Conservation (phyloP, 2,888 invertebrate genomes). For the Tetragonula carbonaria region DNA sequence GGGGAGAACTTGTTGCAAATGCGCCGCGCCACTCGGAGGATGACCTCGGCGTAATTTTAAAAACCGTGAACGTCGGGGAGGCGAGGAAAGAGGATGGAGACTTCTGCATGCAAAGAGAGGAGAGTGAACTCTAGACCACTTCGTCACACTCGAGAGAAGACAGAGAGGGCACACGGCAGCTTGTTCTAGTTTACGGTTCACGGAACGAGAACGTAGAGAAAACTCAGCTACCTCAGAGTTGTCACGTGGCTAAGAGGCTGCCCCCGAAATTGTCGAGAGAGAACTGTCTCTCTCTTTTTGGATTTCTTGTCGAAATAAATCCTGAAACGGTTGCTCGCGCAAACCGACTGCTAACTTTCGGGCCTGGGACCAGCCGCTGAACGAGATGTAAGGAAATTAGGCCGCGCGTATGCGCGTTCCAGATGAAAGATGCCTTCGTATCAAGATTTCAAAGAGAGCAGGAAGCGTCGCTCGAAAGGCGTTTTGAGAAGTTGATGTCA, state of each 20-base stretch:
- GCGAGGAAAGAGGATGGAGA: conserved; percentile 42
- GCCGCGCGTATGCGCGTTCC: no score
- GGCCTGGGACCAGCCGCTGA: background rate
- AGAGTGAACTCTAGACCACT: conserved; percentile 73
- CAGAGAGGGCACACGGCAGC: conserved; percentile 70
- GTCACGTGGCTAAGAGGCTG: conserved; percentile 64
- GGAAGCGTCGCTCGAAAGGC: no score
- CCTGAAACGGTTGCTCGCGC: conserved; percentile 32
- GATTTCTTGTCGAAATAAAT: conserved; percentile 50
- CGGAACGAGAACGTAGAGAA: conserved; percentile 63
- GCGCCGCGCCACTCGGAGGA: background rate
- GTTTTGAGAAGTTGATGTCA: no score
- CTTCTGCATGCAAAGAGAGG: conserved; percentile 61
- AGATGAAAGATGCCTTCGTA: background rate
- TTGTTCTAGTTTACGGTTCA: conserved; percentile 79
- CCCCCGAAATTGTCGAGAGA: conserved; percentile 61
- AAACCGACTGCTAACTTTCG: background rate
- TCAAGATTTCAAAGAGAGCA: background rate
- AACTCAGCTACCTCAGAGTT: conserved; percentile 53
- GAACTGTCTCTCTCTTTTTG: conserved; percentile 38
- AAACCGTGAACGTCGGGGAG: conserved; percentile 28
- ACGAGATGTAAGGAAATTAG: background rate
- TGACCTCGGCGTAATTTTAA: conserved; percentile 44
- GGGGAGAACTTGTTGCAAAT: conserved; percentile 37
- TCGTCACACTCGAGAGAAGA: conserved; percentile 76